Base-by-base conservation (phyloP, 2,797 vertebrate species). In the Alectoris magna region DNA sequence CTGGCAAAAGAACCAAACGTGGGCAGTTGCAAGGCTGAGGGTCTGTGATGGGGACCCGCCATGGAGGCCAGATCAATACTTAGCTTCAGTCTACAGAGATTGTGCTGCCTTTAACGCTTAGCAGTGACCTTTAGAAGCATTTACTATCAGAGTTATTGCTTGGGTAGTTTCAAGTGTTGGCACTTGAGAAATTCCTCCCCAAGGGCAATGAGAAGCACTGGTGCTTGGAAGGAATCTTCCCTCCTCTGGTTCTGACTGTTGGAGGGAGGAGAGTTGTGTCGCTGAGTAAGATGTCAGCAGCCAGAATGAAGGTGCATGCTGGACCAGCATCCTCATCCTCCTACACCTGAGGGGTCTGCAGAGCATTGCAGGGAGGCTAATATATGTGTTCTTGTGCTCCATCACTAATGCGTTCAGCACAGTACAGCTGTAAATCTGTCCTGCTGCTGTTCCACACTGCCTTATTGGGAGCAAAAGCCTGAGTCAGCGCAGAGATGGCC, bases 101-200 rank as follows among this genome's bases (percentile, higher is more conserved):
- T 88, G 84, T 27, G 1, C 68, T 63, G 80, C 38, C 83, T 94
- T 93, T 85, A 90, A 43, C 38, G 72, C 77, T 92, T 84, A 67
- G 75, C 81, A 89, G 58, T 77, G 75, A 71, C 88, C 55, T 69
- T 84, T 90, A 79, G 69, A 74, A 82, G 86, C 58, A 1, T 88
- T 96, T 92, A 75, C 92, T 93, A 90, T 79, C 83, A 59, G 14
- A 95, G 95, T 90, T 96, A 90, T 83, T 94, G 93, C 94, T 92
- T 90, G 51, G 95, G 59, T 87, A 63, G 76, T 92, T 94, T 89
- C 84, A 96, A 76, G 77, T 83, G 24, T 64, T 93, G 84, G 63
- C 87, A 66, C 67, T 90, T 77, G 87, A 91, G 94, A 87, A 64
- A 60, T 87, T 84, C 80, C 39, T 84, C 84, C 82, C 93, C 14